A percentile compares a stretch with the other conserved stretches of the same genome.
phyloP scores from a whole-genome alignment of 2,888 invertebrate genomes.

The Cheilosia impressa region DNA sequence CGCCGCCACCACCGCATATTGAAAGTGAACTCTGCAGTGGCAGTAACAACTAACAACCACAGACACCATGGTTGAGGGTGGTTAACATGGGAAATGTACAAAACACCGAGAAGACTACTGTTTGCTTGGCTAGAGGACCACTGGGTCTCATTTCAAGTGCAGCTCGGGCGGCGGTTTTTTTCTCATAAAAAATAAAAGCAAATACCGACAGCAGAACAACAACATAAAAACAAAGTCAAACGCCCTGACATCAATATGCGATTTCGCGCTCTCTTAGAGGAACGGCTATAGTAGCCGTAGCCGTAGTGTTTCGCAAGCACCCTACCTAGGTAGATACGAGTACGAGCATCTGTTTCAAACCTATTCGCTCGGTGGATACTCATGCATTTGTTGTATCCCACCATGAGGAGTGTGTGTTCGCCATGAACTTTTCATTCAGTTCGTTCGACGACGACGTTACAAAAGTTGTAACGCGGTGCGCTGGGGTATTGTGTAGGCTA shows the following conservation, averaged over 20 bases:
- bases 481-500: constrained; percentile 28
- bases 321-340: constrained; percentile 26
- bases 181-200: constrained; percentile 5
- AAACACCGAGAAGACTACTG: constrained; percentile 42
- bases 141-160: constrained; percentile 58
- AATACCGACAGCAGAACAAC: neutral
- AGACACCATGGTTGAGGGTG: constrained; percentile 49
- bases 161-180: constrained; percentile 24
- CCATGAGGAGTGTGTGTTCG: constrained; percentile 31
- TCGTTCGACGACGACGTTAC: constrained; percentile 10
- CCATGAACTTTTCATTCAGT: constrained; percentile 69
- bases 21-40: constrained; percentile 48
- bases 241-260: constrained; percentile 71
- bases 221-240: constrained; percentile 46
- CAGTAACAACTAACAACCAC: constrained; percentile 32
- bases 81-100: constrained; percentile 47
- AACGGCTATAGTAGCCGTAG: constrained; percentile 14
- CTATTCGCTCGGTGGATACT: constrained; percentile 24
- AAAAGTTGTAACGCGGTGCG: constrained; percentile 14
- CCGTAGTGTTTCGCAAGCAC: constrained; percentile 48
- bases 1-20: constrained; percentile 49
- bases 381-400: constrained; percentile 32
- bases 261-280: constrained; percentile 61
- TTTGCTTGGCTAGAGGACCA: constrained; percentile 23
- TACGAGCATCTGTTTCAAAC: constrained; percentile 56